Percentiles rank a stretch among this genome's conserved stretches.
These are phyloP conservation scores for Corythornis cristatus DNA, from an alignment of 2,113 vertebrate genomes.

Conservation along the genomic window DNA sequence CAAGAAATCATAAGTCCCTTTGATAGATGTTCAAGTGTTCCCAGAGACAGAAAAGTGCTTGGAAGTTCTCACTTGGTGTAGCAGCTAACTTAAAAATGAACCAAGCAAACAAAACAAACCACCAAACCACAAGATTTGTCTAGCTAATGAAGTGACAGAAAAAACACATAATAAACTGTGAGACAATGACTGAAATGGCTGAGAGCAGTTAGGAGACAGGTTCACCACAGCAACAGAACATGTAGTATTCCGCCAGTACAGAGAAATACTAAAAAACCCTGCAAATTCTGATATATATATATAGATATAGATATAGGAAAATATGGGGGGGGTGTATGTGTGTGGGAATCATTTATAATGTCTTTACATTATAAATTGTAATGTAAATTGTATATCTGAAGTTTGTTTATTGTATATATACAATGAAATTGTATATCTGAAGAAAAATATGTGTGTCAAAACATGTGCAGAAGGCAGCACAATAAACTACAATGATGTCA, in stretches of 20 bases:
- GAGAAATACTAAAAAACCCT: not conserved
- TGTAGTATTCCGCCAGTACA: not conserved
- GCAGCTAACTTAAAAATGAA: not conserved
- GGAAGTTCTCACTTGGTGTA: not conserved
- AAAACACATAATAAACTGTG: not conserved
- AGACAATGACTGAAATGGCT: not conserved
- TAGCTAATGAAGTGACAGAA: not conserved
- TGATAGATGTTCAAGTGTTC: not conserved
- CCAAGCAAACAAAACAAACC: no score
- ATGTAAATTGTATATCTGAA: no score
- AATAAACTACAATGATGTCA: not conserved
- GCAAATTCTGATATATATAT: no score
- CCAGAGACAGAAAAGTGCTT: not conserved
- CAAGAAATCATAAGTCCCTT: not conserved
- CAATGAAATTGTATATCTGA: not conserved
- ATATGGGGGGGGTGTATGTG: no score
- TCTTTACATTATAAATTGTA: no score
- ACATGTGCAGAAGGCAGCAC: not conserved
- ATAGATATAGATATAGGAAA: no score
- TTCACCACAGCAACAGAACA: not conserved
- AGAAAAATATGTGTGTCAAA: not conserved
- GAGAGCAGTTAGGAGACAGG: not conserved
- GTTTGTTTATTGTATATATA: no score
- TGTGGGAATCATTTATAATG: no score
- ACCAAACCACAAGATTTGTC: not conserved